Percentiles rank a stretch among this genome's conserved stretches.
Evolutionary conservation across 2,888 invertebrate genomes (phyloP).

Genomic region (Mylabris sibirica): DNA sequence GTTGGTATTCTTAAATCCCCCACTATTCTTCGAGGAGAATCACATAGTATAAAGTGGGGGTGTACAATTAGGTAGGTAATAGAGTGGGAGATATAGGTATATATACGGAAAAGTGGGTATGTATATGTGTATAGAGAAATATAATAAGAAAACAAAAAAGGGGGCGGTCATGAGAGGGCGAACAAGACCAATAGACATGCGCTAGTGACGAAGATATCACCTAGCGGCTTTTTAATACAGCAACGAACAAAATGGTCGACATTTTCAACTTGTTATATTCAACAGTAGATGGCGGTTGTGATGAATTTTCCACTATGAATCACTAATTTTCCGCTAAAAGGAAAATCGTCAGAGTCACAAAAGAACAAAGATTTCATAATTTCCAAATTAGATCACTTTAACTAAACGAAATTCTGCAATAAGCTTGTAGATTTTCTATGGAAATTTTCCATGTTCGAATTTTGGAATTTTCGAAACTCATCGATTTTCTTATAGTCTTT

Average conservation of each 20-base stretch:
- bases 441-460: background rate
- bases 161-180: slow-evolving; percentile 51
- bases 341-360: background rate
- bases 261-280: slow-evolving; percentile 55
- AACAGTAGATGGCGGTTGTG: slow-evolving; percentile 62
- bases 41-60: slow-evolving; percentile 40
- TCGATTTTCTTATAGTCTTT: slow-evolving; percentile 22
- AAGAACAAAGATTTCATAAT: background rate
- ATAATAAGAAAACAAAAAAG: slow-evolving; percentile 44
- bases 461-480: slow-evolving; percentile 8
- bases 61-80: slow-evolving; percentile 37
- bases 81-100: slow-evolving; percentile 39
- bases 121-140: slow-evolving; percentile 25
- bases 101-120: slow-evolving; percentile 32
- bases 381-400: background rate
- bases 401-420: background rate
- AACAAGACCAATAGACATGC: slow-evolving; percentile 65
- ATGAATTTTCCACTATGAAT: background rate
- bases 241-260: slow-evolving; percentile 70
- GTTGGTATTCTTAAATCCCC: slow-evolving; percentile 32
- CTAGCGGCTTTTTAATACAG: slow-evolving; percentile 61
- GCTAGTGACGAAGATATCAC: slow-evolving; percentile 53
- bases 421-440: background rate
- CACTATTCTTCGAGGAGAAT: slow-evolving; percentile 38
- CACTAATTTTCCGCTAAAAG: background rate